Percentiles rank a stretch among this genome's conserved stretches.
These are phyloP conservation scores for Condylostylus longicornis DNA, from an alignment of 1,140 invertebrate genomes.

Conservation along the genomic window DNA sequence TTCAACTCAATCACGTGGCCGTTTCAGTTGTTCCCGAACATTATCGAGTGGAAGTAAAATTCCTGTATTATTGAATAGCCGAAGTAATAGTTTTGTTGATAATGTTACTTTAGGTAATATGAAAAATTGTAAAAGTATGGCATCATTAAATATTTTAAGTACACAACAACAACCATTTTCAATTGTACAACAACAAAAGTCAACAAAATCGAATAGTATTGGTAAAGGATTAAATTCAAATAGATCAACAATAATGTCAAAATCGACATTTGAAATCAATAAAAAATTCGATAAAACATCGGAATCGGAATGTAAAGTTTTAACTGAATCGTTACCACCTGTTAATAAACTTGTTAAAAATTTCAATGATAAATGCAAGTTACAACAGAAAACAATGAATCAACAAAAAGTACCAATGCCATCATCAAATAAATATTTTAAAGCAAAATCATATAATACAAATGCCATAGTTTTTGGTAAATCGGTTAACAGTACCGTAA, in stretches of 20 bases:
- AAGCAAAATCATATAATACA: neutral
- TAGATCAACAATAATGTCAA: too few relatives aligned
- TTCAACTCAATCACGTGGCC: slow-evolving; percentile 16
- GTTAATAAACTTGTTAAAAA: neutral
- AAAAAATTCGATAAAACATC: too few relatives aligned
- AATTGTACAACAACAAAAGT: neutral
- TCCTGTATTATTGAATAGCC: slow-evolving; percentile 26
- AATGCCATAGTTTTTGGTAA: neutral
- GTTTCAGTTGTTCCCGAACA: slow-evolving; percentile 2
- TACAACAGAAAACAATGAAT: too few relatives aligned
- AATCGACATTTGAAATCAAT: too few relatives aligned
- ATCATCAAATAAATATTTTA: neutral
- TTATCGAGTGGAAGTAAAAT: slow-evolving; percentile 36
- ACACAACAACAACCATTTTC: too few relatives aligned
- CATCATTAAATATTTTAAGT: too few relatives aligned
- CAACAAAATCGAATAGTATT: too few relatives aligned
- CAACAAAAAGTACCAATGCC: neutral
- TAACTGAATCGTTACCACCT: neutral
- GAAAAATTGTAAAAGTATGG: too few relatives aligned
- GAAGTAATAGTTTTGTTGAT: slow-evolving; percentile 15
- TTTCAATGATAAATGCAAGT: neutral
- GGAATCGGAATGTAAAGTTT: too few relatives aligned
- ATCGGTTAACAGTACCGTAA: neutral
- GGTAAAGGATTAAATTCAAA: too few relatives aligned
- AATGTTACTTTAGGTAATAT: neutral